A percentile compares a stretch with the other conserved stretches of the same genome.
phyloP scores from a whole-genome alignment of 2,113 vertebrate genomes.

The Tachuris rubrigastra region DNA sequence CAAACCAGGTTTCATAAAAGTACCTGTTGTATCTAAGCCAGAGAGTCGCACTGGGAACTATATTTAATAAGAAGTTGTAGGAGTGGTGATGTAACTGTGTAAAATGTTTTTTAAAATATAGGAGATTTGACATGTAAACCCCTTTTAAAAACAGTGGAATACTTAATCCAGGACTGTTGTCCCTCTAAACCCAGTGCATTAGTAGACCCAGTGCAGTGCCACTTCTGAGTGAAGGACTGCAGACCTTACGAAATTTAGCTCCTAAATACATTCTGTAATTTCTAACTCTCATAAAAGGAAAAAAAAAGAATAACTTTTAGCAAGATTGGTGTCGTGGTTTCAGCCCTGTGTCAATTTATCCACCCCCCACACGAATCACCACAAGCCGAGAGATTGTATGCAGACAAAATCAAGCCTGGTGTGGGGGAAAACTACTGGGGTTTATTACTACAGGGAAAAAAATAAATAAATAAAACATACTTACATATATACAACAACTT shows the following conservation, averaged over 20 bases:
- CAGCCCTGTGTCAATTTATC: too few species aligned
- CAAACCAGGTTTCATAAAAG: constrained; percentile 60
- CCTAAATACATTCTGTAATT: neutral
- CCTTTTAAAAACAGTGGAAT: constrained; percentile 10
- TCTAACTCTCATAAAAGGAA: neutral
- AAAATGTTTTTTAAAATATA: constrained; percentile 46
- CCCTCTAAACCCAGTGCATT: neutral
- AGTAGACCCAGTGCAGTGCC: neutral
- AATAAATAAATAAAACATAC: too few species aligned
- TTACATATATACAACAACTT: too few species aligned
- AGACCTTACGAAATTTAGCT: neutral
- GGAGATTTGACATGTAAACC: constrained; percentile 34
- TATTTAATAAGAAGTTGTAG: constrained; percentile 65
- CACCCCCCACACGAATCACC: too few species aligned
- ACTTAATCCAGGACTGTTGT: neutral
- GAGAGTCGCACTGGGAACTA: constrained; percentile 20
- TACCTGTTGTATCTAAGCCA: constrained; percentile 63
- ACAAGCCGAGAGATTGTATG: too few species aligned
- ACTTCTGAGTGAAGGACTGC: neutral
- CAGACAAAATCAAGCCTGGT: too few species aligned
- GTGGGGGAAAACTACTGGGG: too few species aligned
- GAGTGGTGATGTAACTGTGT: constrained; percentile 59
- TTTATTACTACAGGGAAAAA: too few species aligned
- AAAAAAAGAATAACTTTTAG: neutral
- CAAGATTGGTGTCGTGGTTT: neutral